Percentiles rank a stretch among this genome's conserved stretches.
Evolutionary conservation across 2,113 vertebrate genomes (phyloP).

Genomic region (Elephantulus edwardii): DNA sequence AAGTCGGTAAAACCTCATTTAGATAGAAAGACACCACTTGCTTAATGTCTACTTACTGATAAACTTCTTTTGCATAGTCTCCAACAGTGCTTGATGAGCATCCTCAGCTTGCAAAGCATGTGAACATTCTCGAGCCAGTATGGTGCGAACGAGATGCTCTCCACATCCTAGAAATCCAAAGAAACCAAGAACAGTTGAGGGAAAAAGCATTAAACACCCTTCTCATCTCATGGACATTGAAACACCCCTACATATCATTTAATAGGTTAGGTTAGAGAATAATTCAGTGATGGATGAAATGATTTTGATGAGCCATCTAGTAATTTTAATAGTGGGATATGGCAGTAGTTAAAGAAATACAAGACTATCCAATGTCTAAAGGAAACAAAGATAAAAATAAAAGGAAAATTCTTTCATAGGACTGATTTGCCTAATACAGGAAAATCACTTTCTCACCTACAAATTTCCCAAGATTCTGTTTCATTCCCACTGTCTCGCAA

Average conservation of each 20-base stretch:
- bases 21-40: not conserved
- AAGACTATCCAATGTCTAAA: slow-evolving; percentile 2
- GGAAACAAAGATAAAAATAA: slow-evolving; percentile 37
- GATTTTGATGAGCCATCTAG: slow-evolving; percentile 10
- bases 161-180: slow-evolving; percentile 91
- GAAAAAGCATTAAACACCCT: not conserved
- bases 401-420: not conserved
- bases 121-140: slow-evolving; percentile 98
- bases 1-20: not conserved
- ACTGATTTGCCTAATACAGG: not conserved
- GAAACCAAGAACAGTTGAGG: slow-evolving; percentile 58
- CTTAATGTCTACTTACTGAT: slow-evolving; percentile 90
- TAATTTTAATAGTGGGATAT: slow-evolving; percentile 39
- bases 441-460: slow-evolving; percentile 27
- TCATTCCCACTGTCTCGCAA: not conserved
- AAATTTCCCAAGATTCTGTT: not conserved
- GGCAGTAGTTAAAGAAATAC: slow-evolving; percentile 31
- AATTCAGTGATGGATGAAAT: slow-evolving; percentile 60
- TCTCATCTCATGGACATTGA: slow-evolving; percentile 16
- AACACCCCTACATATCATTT: not conserved
- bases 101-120: slow-evolving; percentile 96
- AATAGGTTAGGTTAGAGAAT: not conserved
- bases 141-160: slow-evolving; percentile 98
- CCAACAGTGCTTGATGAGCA: slow-evolving; percentile 97
- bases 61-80: slow-evolving; percentile 99